These are phyloP conservation scores for Lathronympha strigana DNA, from an alignment of 2,888 invertebrate genomes.

Conservation along the genomic window DNA sequence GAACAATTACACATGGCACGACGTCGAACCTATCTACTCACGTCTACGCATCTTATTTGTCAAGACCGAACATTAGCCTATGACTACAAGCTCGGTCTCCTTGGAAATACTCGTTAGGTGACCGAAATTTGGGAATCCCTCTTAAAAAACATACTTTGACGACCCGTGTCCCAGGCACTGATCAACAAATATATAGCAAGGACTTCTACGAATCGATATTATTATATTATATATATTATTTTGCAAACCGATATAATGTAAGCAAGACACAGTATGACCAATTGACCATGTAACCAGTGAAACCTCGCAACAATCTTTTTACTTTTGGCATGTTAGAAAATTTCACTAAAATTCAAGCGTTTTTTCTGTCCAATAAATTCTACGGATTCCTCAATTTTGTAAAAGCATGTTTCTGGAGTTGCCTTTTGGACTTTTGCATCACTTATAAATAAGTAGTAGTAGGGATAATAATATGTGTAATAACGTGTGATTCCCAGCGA, in stretches of 20 bases:
- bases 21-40: slow-evolving; percentile 63
- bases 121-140: background rate
- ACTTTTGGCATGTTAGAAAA: too few species aligned
- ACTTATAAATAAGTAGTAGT: too few species aligned
- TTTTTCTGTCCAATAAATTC: too few species aligned
- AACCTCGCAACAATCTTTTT: too few species aligned
- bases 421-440: too few species aligned
- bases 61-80: slow-evolving; percentile 38
- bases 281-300: too few species aligned
- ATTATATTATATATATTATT: too few species aligned
- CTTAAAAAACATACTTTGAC: background rate
- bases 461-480: background rate
- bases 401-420: too few species aligned
- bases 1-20: slow-evolving; percentile 39
- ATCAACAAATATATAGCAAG: background rate
- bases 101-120: slow-evolving; percentile 13
- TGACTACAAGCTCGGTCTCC: slow-evolving; percentile 26
- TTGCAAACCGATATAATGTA: too few species aligned
- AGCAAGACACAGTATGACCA: too few species aligned
- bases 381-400: too few species aligned
- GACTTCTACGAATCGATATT: too few species aligned
- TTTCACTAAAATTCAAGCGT: background rate
- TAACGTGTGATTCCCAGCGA: slow-evolving; percentile 9
- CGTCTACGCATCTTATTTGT: slow-evolving; percentile 55
- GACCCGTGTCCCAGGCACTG: background rate